Evolutionary conservation across 2,797 vertebrate species (phyloP).

Genomic region (Cyclopterus lumpus): DNA sequence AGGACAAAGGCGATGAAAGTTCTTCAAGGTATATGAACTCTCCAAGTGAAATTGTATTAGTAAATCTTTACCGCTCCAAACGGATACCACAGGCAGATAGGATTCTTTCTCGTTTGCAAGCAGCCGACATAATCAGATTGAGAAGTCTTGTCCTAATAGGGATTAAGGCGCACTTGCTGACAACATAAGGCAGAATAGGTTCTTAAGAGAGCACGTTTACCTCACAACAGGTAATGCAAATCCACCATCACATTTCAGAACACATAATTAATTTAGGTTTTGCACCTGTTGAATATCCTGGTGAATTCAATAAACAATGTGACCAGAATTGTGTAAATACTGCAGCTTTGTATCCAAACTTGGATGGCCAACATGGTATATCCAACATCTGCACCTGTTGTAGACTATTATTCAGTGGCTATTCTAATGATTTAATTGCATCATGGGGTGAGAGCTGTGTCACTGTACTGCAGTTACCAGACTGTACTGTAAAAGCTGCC

Average conservation of each 20-base stretch:
- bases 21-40: constrained; percentile 11
- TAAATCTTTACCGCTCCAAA: constrained; percentile 20
- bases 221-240: constrained; percentile 52
- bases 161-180: constrained; percentile 84
- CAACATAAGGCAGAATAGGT: constrained; percentile 56
- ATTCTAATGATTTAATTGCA: constrained; percentile 36
- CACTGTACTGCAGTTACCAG: constrained; percentile 24
- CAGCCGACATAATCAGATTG: constrained; percentile 88
- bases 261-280: background rate
- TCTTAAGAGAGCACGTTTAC: constrained; percentile 67
- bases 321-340: background rate
- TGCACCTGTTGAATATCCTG: background rate
- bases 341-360: constrained; percentile 1
- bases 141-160: constrained; percentile 85
- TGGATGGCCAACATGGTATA: background rate
- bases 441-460: constrained; percentile 33
- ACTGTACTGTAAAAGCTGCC: constrained; percentile 32
- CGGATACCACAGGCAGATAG: constrained; percentile 63
- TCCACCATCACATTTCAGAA: constrained; percentile 35
- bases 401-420: background rate
- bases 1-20: constrained; percentile 1
- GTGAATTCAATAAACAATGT: background rate
- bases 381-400: background rate
- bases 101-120: constrained; percentile 76
- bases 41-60: constrained; percentile 19